A percentile compares a stretch with the other conserved stretches of the same genome.
Conservation (phyloP, 2,888 invertebrate species). For the Nasonovia ribisnigri region DNA sequence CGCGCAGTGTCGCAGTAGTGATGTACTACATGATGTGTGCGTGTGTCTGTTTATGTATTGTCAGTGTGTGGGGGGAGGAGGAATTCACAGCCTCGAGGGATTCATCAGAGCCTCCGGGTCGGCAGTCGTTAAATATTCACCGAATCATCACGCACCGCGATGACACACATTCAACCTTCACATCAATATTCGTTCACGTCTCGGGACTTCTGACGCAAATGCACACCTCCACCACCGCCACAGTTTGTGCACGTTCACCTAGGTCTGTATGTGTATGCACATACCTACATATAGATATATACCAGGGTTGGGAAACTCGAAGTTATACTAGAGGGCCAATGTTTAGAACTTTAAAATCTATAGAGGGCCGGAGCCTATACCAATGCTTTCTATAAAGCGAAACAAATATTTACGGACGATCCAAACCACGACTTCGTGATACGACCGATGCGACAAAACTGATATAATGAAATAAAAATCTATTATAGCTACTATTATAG, state of each 20-base stretch:
- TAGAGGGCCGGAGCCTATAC: not conserved
- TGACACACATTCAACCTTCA: slow-evolving; percentile 51
- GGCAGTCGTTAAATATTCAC: slow-evolving; percentile 53
- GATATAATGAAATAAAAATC: not conserved
- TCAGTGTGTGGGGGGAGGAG: no score
- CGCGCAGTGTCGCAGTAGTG: not conserved
- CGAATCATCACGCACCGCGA: slow-evolving; percentile 33
- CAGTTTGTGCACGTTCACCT: not conserved
- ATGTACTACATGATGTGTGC: not conserved
- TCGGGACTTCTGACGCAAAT: slow-evolving; percentile 35
- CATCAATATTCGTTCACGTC: slow-evolving; percentile 51
- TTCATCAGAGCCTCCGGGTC: not conserved
- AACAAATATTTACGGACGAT: not conserved
- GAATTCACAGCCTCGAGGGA: not conserved
- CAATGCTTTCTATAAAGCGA: not conserved
- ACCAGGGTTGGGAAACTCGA: not conserved
- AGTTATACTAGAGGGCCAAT: not conserved
- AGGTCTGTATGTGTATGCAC: not conserved
- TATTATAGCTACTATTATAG: not conserved
- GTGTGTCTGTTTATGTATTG: not conserved
- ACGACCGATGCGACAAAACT: not conserved
- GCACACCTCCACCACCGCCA: not conserved
- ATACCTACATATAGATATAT: not conserved
- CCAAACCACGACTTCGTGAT: not conserved
- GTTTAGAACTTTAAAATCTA: not conserved